Conservation (phyloP, 2,888 invertebrate genomes). For the Coelopa pilipes region DNA sequence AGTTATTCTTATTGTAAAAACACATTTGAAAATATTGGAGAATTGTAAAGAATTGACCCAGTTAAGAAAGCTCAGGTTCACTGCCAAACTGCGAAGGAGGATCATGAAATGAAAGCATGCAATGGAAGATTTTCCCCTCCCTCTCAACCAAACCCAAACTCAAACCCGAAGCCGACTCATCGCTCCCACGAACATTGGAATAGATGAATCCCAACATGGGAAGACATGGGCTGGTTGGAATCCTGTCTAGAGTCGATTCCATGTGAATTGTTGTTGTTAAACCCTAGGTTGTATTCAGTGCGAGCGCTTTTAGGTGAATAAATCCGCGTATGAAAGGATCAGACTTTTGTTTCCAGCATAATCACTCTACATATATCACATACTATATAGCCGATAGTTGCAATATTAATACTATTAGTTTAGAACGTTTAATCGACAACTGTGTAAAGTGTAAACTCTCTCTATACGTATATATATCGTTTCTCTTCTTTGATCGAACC, state of each 20-base stretch:
- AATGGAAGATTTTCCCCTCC: too few relatives aligned
- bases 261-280: not conserved
- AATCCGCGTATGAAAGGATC: not conserved
- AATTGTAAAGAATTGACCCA: slow-evolving; percentile 33
- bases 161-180: too few relatives aligned
- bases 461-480: too few relatives aligned
- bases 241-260: too few relatives aligned
- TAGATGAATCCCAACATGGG: too few relatives aligned
- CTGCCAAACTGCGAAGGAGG: slow-evolving; percentile 55
- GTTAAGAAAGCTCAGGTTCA: slow-evolving; percentile 62
- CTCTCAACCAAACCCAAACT: not conserved
- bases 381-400: slow-evolving; percentile 48
- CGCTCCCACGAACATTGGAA: too few relatives aligned
- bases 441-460: too few relatives aligned
- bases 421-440: too few relatives aligned
- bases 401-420: slow-evolving; percentile 40
- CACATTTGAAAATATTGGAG: not conserved
- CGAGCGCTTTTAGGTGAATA: not conserved
- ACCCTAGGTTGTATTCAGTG: slow-evolving; percentile 8
- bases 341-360: not conserved
- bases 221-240: too few relatives aligned
- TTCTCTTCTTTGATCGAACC: too few relatives aligned
- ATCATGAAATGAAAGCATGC: slow-evolving; percentile 35
- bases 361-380: too few relatives aligned
- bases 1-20: slow-evolving; percentile 8